Conservation (phyloP, 2,797 vertebrate genomes). For the Fistularia commersonii region DNA sequence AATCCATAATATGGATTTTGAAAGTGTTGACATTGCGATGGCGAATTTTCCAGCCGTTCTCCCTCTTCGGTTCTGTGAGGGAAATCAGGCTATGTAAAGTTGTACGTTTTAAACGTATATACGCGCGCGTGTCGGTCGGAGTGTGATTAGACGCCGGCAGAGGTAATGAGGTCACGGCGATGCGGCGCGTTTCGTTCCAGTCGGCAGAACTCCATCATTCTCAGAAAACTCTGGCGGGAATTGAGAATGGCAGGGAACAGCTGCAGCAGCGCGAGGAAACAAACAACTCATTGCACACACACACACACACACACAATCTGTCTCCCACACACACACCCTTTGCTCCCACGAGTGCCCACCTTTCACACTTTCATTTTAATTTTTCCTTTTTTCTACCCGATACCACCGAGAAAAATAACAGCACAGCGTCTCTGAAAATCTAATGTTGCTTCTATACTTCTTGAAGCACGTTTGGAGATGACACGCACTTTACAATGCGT, state of each 20-base stretch:
- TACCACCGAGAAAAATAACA: conserved; percentile 15
- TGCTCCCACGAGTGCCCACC: conserved; percentile 22
- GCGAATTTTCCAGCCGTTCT: too few species aligned
- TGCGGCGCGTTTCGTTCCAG: conserved; percentile 33
- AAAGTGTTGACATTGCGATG: too few species aligned
- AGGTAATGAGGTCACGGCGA: conserved; percentile 64
- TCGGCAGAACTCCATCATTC: conserved; percentile 53
- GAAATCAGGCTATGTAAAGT: too few species aligned
- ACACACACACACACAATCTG: conserved; percentile 18
- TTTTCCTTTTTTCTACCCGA: too few species aligned
- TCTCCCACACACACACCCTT: background rate
- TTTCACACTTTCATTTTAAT: conserved; percentile 40
- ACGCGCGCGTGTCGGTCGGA: background rate
- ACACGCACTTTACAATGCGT: too few species aligned
- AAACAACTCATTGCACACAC: too few species aligned
- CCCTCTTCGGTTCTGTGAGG: too few species aligned
- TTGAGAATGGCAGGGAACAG: conserved; percentile 42
- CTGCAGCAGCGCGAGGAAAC: too few species aligned
- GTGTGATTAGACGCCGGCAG: conserved; percentile 8
- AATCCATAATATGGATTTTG: too few species aligned
- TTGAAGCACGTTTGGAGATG: too few species aligned
- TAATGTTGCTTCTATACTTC: too few species aligned
- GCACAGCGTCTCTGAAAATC: conserved; percentile 2
- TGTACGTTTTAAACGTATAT: too few species aligned
- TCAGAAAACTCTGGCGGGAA: conserved; percentile 51